These are phyloP conservation scores for Poliocrania exsul DNA, from an alignment of 2,797 vertebrate genomes.

Conservation along the genomic window DNA sequence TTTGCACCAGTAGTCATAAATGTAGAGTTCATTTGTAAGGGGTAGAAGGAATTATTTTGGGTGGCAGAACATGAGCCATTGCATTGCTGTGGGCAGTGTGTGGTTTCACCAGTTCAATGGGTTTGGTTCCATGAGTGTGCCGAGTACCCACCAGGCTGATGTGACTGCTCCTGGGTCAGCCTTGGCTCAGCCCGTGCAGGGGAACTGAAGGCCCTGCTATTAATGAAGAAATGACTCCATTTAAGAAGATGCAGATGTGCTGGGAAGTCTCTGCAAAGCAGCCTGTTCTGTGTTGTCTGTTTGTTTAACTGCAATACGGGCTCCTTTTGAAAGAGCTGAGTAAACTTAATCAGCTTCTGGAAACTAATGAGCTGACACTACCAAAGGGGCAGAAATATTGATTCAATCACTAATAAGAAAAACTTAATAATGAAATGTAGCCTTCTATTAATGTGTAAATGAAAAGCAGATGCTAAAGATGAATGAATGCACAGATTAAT, in stretches of 20 bases:
- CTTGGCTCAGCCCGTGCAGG: not conserved
- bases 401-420: constrained; percentile 29
- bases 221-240: not conserved
- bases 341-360: not conserved
- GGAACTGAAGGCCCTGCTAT: not conserved
- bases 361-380: not conserved
- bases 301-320: not conserved
- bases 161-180: not conserved
- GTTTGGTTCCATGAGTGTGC: not conserved
- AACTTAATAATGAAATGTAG: constrained; percentile 28
- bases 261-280: not conserved
- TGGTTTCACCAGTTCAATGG: not conserved
- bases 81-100: not conserved
- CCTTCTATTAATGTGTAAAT: constrained; percentile 58
- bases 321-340: not conserved
- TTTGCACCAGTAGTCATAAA: accelerated
- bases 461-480: constrained; percentile 71
- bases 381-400: constrained; percentile 1
- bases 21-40: not conserved
- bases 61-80: not conserved
- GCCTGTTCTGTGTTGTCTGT: not conserved
- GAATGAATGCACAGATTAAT: constrained; percentile 66
- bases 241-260: constrained; percentile 50
- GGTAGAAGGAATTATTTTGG: not conserved
- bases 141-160: not conserved